A percentile compares a stretch with the other conserved stretches of the same genome.
Evolutionary conservation across 2,888 invertebrate genomes (phyloP).

Genomic region (Amaurobius ferox): DNA sequence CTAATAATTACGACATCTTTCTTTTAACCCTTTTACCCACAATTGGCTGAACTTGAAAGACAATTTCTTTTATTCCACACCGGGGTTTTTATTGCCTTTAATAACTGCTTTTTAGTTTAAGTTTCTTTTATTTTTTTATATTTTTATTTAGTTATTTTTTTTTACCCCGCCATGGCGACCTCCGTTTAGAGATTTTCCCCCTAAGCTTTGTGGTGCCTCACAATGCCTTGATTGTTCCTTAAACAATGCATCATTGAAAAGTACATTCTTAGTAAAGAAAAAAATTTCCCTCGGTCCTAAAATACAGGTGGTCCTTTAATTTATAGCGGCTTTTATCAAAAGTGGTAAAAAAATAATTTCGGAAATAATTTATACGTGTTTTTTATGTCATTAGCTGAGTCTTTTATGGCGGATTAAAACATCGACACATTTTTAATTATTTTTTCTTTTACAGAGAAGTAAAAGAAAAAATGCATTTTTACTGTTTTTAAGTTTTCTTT

Average conservation of each 20-base stretch:
- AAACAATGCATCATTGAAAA: background rate
- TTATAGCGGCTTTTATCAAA: constrained; percentile 9
- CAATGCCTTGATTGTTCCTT: background rate
- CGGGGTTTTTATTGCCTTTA: background rate
- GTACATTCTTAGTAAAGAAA: background rate
- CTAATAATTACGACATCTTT: background rate
- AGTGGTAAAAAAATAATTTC: constrained; percentile 3
- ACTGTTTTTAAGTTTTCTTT: background rate
- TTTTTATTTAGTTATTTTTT: background rate
- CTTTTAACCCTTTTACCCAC: constrained; percentile 7
- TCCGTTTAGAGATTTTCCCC: background rate
- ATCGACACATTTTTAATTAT: background rate
- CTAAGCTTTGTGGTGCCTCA: background rate
- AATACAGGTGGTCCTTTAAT: constrained; percentile 9
- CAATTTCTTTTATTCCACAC: background rate
- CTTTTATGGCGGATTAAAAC: background rate
- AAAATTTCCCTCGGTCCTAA: background rate
- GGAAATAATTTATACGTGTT: background rate
- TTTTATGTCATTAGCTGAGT: background rate
- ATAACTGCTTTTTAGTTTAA: no score
- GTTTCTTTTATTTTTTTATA: background rate
- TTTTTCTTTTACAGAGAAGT: background rate
- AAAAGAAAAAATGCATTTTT: background rate
- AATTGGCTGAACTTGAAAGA: background rate
- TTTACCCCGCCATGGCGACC: background rate